Percentiles rank a stretch among this genome's conserved stretches.
Conservation (phyloP, 2,888 invertebrate genomes). For the Trissonchulus latispiculum region DNA sequence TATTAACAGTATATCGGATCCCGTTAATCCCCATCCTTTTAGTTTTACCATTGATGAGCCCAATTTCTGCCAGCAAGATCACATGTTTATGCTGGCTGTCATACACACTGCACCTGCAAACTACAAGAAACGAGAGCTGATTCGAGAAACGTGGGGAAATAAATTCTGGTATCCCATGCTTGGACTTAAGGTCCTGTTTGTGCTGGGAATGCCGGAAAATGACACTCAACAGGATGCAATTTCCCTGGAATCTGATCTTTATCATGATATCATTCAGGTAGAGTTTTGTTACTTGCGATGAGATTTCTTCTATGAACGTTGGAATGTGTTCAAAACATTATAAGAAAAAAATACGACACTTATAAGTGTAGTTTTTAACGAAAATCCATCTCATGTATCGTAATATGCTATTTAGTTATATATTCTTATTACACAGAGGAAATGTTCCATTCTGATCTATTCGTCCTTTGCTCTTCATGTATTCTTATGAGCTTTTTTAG, state of each 20-base stretch:
- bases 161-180: not conserved
- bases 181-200: not conserved
- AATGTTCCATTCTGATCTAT: no score
- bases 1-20: no score
- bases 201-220: not conserved
- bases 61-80: not conserved
- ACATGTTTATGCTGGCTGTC: not conserved
- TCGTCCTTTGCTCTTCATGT: no score
- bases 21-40: constrained; percentile 1
- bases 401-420: no score
- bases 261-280: constrained; percentile 1
- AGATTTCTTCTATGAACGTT: no score
- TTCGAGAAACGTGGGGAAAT: constrained; percentile 7
- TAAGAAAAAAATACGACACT: no score
- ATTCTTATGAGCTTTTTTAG: no score
- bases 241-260: not conserved
- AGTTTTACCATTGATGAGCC: not conserved
- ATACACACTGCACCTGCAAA: not conserved
- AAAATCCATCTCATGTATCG: no score
- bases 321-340: no score
- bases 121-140: not conserved
- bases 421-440: no score
- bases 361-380: no score
- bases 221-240: not conserved
- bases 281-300: no score